Evolutionary conservation across 1,140 invertebrate species (phyloP).

Genomic region (Philaenus spumarius): DNA sequence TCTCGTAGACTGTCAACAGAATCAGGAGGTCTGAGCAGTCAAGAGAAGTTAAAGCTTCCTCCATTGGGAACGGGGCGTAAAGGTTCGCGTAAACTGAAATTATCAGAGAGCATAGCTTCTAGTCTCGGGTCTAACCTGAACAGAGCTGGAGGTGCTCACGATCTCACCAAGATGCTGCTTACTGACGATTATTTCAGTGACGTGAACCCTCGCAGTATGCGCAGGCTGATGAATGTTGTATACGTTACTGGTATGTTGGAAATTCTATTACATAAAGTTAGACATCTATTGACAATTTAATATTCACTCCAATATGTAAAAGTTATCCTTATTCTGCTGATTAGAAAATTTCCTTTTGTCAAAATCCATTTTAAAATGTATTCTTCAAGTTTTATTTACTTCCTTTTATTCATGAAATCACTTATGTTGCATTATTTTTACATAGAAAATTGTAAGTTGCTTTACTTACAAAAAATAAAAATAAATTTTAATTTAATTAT

Average conservation of each 20-base stretch:
- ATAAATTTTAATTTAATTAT: too few relatives aligned
- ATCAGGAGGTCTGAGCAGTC: slow-evolving; percentile 64
- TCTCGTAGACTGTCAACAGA: slow-evolving; percentile 68
- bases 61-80: slow-evolving; percentile 33
- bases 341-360: too few relatives aligned
- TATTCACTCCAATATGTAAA: too few relatives aligned
- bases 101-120: slow-evolving; percentile 83
- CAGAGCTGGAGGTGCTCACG: slow-evolving; percentile 57
- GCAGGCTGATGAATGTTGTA: slow-evolving; percentile 94
- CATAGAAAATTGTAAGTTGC: too few relatives aligned
- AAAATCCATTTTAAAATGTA: too few relatives aligned
- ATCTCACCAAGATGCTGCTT: slow-evolving; percentile 77
- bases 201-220: slow-evolving; percentile 94
- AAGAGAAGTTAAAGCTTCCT: slow-evolving; percentile 52
- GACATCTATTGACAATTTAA: too few relatives aligned
- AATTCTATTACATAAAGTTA: too few relatives aligned
- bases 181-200: slow-evolving; percentile 96
- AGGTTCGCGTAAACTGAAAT: slow-evolving; percentile 59
- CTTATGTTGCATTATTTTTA: too few relatives aligned
- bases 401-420: too few relatives aligned
- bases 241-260: slow-evolving; percentile 75
- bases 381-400: too few relatives aligned
- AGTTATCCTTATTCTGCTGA: too few relatives aligned
- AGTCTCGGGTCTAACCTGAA: slow-evolving; percentile 84
- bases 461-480: too few relatives aligned